Conservation (phyloP, 2,797 vertebrate species). For the Lateolabrax maculatus region DNA sequence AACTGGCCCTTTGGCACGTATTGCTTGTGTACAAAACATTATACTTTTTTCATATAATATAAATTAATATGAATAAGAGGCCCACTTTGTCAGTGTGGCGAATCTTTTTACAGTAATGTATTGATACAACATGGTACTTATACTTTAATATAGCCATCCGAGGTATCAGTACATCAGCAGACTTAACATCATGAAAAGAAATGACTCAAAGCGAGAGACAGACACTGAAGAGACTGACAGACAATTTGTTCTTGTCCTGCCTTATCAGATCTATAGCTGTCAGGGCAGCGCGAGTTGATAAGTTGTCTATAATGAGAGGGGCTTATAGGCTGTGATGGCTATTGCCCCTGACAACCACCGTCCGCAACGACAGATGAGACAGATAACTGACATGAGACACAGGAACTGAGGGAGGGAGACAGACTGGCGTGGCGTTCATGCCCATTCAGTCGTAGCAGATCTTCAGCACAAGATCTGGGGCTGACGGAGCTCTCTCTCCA, state of each 20-base stretch:
- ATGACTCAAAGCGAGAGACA: slow-evolving; percentile 9
- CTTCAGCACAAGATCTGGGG: slow-evolving; percentile 13
- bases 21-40: not conserved
- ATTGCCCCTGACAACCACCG: slow-evolving; percentile 68
- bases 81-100: not conserved
- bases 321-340: slow-evolving; percentile 60
- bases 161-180: not conserved
- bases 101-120: not conserved
- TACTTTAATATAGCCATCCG: not conserved
- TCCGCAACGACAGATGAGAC: slow-evolving; percentile 53
- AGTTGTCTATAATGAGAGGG: slow-evolving; percentile 56
- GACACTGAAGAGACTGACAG: slow-evolving; percentile 57
- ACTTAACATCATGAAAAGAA: not conserved
- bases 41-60: not conserved
- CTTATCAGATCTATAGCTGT: slow-evolving; percentile 61
- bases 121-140: not conserved
- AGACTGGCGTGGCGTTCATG: slow-evolving; percentile 12
- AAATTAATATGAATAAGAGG: not conserved
- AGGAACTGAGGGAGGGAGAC: slow-evolving; percentile 29
- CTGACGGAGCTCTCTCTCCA: slow-evolving; percentile 45
- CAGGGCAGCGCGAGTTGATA: slow-evolving; percentile 51
- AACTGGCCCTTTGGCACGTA: not conserved
- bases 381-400: slow-evolving; percentile 64
- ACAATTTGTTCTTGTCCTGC: slow-evolving; percentile 66
- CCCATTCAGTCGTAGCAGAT: slow-evolving; percentile 48